Conservation (phyloP, 2,797 vertebrate species). For the Protonibea diacanthus region DNA sequence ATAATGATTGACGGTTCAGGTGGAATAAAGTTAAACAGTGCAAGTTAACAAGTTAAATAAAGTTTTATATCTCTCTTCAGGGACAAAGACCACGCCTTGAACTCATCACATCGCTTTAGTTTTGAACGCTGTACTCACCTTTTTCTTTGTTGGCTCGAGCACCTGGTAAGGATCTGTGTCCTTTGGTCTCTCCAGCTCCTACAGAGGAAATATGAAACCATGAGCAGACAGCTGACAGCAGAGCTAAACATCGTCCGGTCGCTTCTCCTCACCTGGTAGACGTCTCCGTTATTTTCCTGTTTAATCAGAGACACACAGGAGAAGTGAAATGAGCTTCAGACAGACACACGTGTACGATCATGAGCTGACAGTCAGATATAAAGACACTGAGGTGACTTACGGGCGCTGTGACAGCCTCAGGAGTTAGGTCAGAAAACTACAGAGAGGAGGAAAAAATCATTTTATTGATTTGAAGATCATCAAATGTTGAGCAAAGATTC, state of each 20-base stretch:
- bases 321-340: constrained; percentile 1
- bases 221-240: neutral
- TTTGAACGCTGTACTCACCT: constrained; percentile 48
- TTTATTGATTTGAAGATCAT: neutral
- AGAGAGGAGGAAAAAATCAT: neutral
- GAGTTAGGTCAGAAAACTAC: constrained; percentile 28
- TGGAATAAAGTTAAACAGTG: no score
- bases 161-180: constrained; percentile 64
- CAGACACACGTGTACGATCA: neutral
- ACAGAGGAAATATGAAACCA: constrained; percentile 5
- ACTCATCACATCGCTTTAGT: no score
- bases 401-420: rapidly evolving
- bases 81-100: no score
- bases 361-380: no score
- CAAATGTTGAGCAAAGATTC: neutral
- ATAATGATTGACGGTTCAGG: neutral
- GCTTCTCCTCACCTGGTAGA: constrained; percentile 61
- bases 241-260: neutral
- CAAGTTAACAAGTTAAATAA: no score
- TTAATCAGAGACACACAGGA: constrained; percentile 31
- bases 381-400: constrained; percentile 51
- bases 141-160: constrained; percentile 48
- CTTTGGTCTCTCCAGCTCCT: constrained; percentile 63
- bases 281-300: constrained; percentile 16
- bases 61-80: no score